Conservation (phyloP, 1,140 invertebrate genomes). For the Lasioglossum albipes region DNA sequence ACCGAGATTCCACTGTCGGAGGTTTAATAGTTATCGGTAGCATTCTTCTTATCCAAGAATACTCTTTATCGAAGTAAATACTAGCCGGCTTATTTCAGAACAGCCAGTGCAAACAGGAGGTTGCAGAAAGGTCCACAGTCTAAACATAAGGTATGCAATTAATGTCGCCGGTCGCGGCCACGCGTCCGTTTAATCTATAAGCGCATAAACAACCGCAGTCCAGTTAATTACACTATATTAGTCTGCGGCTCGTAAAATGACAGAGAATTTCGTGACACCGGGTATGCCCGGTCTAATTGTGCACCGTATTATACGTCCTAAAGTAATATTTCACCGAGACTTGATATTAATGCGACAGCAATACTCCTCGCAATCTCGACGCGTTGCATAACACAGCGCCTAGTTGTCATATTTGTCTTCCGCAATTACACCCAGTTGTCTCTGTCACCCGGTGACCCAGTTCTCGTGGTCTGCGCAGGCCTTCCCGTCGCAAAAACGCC, state of each 20-base stretch:
- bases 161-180: not conserved
- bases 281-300: not conserved
- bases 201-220: too few species aligned
- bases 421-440: constrained; percentile 18
- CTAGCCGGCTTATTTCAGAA: too few species aligned
- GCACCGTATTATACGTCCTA: not conserved
- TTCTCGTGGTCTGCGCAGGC: not conserved
- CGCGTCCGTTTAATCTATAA: too few species aligned
- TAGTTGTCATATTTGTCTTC: constrained; percentile 8
- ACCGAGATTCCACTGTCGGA: too few species aligned
- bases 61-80: too few species aligned
- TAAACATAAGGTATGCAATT: not conserved
- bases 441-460: constrained; percentile 4
- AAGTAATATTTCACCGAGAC: not conserved
- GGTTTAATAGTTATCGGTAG: too few species aligned
- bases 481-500: not conserved
- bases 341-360: constrained; percentile 3
- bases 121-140: too few species aligned
- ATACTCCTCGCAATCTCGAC: not conserved
- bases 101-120: too few species aligned
- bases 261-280: not conserved
- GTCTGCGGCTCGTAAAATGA: too few species aligned
- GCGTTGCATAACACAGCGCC: constrained; percentile 2
- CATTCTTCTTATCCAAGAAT: too few species aligned
- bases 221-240: too few species aligned